Evolutionary conservation across 2,113 vertebrate genomes (phyloP), one percentile per base, ranked within the genome.

Genomic region (Anser cygnoides): DNA sequence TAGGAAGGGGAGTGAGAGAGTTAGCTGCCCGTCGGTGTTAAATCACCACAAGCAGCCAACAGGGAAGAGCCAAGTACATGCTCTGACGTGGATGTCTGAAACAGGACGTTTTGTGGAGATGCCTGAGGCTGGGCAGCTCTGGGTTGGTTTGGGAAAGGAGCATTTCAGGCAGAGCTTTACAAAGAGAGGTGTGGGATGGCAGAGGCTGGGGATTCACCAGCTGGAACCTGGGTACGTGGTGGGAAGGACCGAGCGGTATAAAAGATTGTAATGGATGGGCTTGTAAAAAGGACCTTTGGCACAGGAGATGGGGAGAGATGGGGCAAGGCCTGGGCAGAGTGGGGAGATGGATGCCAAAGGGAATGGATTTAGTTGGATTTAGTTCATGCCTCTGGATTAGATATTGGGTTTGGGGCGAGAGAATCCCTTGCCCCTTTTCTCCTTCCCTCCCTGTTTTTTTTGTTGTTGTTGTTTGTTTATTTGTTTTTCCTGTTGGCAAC

Each of bases 261-360:
- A 49, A 52, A 57, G 8, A 21, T 6, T 61, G 37, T 29, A 65
- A 31, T n/a, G 49, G 17, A 22, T 2, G 5, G 19, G 7, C 43
- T 44, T 59, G 50, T 31, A 87, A 92, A 73, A 0, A 65, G 18
- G 55, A 91, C 21, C 14, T 84, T 37, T 76, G 33, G 26, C 70
- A 68, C 39, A 35, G 59, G 41, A 73, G 29, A 50, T 4, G 1
- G 6, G 7, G 14, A 46, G 35, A 63, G 13, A 18, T 62, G 37
- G 57, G 31, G 13, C 13, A 62, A 67, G 10, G 14, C 5, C 26
- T 89, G 21, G 8, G 14, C 20, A 0, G 0, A 25, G 11, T 67
- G 1, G 33, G 21, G 11, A 0, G 0, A 18, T 73, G 26, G 15
- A 14, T 13, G 68, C 10, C 9, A 28, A 86, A 85, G 14, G 26